Conservation (phyloP, 2,113 vertebrate genomes). For the Piprites chloris region DNA sequence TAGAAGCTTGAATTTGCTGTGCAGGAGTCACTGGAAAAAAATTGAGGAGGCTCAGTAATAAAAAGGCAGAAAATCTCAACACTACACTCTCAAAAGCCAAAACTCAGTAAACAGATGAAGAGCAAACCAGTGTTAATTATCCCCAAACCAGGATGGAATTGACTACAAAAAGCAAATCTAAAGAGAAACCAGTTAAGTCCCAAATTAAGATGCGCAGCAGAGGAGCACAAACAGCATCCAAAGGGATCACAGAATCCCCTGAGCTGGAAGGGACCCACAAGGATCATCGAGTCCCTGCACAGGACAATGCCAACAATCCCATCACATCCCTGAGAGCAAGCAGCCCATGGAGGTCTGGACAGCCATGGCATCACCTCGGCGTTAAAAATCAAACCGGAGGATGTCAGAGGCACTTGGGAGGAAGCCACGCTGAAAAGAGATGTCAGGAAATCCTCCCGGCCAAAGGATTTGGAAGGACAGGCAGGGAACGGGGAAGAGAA, state of each 20-base stretch:
- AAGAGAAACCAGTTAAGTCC: neutral
- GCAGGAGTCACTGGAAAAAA: neutral
- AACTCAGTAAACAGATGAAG: neutral
- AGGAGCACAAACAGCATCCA: neutral
- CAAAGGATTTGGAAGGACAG: neutral
- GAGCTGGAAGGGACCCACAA: neutral
- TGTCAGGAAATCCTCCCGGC: neutral
- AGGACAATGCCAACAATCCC: neutral
- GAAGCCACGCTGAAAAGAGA: neutral
- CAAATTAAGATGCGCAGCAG: neutral
- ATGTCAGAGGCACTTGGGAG: accelerated
- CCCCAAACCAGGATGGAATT: neutral
- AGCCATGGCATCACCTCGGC: accelerated
- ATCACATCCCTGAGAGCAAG: neutral
- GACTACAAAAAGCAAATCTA: neutral
- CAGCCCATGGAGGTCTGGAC: neutral
- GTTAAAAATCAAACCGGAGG: accelerated
- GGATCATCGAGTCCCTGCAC: neutral
- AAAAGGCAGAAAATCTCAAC: neutral
- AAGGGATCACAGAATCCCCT: neutral
- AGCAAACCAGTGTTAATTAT: neutral
- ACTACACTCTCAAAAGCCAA: neutral
- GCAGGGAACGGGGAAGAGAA: neutral
- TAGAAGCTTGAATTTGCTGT: too few species aligned
- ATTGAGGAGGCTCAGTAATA: accelerated